These are phyloP conservation scores for Lithodes maja DNA, from an alignment of 2,888 invertebrate species.

Conservation along the genomic window DNA sequence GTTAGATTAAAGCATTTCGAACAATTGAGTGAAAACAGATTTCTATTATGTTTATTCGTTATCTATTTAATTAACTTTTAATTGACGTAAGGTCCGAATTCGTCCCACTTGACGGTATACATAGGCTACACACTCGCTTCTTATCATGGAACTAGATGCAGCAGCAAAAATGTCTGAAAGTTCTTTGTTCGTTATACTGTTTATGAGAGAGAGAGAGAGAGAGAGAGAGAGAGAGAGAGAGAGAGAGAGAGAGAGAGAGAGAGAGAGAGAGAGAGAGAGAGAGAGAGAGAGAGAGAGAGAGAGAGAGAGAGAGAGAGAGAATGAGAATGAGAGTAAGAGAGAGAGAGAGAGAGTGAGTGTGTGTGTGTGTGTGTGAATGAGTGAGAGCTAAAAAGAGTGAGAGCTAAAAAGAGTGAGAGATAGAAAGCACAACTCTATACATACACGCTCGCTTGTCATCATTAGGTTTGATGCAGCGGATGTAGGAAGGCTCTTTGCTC, in stretches of 20 bases:
- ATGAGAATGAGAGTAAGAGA: neutral
- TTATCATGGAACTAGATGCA: neutral
- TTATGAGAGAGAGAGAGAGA: neutral
- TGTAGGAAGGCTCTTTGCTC: slow-evolving; percentile 94
- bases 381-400: neutral
- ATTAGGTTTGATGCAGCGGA: slow-evolving; percentile 95
- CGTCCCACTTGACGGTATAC: too few relatives aligned
- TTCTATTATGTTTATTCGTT: too few relatives aligned
- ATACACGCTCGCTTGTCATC: slow-evolving; percentile 84
- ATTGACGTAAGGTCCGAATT: too few relatives aligned
- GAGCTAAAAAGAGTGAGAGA: neutral
- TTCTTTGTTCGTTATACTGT: neutral
- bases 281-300: neutral
- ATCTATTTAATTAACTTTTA: too few relatives aligned
- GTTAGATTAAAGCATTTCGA: too few relatives aligned
- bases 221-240: neutral
- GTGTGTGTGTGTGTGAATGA: neutral
- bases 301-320: neutral
- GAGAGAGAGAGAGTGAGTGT: neutral
- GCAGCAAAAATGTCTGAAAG: neutral
- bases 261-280: neutral
- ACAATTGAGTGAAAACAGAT: too few relatives aligned
- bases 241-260: neutral
- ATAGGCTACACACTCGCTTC: too few relatives aligned
- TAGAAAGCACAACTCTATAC: slow-evolving; percentile 71